Evolutionary conservation across 37 sponge, comb jelly and placozoan species (phyloP).

Genomic region (Chondrosia reniformis): DNA sequence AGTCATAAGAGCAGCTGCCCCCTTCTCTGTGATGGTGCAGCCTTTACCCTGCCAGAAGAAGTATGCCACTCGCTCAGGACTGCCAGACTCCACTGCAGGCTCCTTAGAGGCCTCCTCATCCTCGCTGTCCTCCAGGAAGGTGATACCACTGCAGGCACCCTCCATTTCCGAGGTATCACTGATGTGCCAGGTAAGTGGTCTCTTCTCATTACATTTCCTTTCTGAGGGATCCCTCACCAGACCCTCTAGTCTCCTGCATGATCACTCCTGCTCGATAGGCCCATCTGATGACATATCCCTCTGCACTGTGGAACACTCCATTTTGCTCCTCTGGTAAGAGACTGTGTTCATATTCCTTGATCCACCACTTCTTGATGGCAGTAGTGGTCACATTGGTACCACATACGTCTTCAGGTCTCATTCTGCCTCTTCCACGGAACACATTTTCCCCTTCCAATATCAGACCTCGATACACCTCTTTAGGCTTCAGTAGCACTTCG

Average conservation of each 20-base stretch:
- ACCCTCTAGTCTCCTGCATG: slow-evolving; percentile 64
- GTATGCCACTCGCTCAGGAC: slow-evolving; percentile 55
- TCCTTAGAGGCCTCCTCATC: neutral
- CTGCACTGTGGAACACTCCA: slow-evolving; percentile 76
- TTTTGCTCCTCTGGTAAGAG: slow-evolving; percentile 40
- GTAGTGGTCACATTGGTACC: slow-evolving; percentile 51
- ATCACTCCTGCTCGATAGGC: slow-evolving; percentile 56
- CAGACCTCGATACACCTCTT: slow-evolving; percentile 50
- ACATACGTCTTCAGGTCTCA: slow-evolving; percentile 36
- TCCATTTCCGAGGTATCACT: neutral
- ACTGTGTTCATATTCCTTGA: slow-evolving; percentile 80
- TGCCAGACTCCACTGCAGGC: neutral
- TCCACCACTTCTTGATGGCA: slow-evolving; percentile 60
- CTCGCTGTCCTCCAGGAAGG: slow-evolving; percentile 8
- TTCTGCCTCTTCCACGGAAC: slow-evolving; percentile 71
- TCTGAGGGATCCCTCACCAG: slow-evolving; percentile 37
- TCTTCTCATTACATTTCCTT: slow-evolving; percentile 12
- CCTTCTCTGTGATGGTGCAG: slow-evolving; percentile 89
- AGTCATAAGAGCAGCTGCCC: slow-evolving; percentile 89
- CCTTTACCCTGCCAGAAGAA: slow-evolving; percentile 96
- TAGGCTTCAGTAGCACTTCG: slow-evolving; percentile 52
- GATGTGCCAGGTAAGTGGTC: slow-evolving; percentile 12
- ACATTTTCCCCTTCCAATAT: slow-evolving; percentile 79
- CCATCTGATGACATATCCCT: slow-evolving; percentile 92
- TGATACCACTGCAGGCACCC: no score